Evolutionary conservation across 2,888 invertebrate species (phyloP).

Genomic region (Lasioglossum pauxillum): DNA sequence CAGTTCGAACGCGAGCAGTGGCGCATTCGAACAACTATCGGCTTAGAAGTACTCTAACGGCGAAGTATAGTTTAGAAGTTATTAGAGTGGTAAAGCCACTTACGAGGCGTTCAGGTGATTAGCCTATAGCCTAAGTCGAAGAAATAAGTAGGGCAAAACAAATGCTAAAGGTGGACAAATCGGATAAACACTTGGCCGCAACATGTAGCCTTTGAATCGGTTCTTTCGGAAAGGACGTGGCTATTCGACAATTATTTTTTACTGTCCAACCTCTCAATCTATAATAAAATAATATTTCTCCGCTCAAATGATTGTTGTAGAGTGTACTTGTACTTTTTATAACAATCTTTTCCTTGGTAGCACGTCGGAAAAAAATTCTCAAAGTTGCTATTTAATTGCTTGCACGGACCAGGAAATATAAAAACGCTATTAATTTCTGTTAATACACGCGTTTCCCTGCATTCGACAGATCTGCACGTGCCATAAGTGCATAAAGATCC

Average conservation of each 20-base stretch:
- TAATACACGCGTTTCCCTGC: background rate
- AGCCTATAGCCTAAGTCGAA: background rate
- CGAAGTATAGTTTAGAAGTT: background rate
- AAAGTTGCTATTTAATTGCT: background rate
- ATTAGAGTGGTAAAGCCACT: background rate
- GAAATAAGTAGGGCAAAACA: constrained; percentile 8
- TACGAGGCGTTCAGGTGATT: background rate
- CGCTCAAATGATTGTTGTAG: background rate
- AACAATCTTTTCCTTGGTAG: background rate
- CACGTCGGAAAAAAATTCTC: background rate
- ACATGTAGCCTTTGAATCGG: background rate
- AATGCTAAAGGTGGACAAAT: background rate
- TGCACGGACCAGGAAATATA: background rate
- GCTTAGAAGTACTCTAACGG: background rate
- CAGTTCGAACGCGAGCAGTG: background rate
- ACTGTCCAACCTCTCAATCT: background rate
- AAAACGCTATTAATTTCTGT: background rate
- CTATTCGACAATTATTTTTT: background rate
- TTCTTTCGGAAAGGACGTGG: background rate
- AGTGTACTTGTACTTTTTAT: background rate
- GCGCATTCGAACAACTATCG: background rate
- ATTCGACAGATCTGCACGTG: background rate
- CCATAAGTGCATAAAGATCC: background rate
- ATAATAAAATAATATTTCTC: background rate
- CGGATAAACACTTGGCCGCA: background rate